phyloP scores from a whole-genome alignment of 2,888 invertebrate genomes.

The Agrypnus murinus region DNA sequence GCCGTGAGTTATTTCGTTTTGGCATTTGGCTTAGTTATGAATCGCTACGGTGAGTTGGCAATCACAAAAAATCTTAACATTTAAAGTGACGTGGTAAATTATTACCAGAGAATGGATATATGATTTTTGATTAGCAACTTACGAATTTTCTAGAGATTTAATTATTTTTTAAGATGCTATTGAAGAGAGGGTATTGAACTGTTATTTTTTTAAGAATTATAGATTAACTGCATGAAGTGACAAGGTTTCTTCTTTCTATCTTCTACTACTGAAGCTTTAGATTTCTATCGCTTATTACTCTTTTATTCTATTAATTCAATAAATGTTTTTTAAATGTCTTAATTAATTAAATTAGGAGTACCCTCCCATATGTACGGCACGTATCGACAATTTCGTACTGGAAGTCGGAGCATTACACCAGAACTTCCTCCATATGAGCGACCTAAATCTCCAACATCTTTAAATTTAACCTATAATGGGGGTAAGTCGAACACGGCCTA shows the following conservation, averaged over 20 bases:
- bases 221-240: background rate
- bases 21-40: constrained; percentile 27
- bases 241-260: too few relatives aligned
- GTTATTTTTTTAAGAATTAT: background rate
- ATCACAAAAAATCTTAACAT: constrained; percentile 4
- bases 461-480: constrained; percentile 39
- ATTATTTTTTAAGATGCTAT: background rate
- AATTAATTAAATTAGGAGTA: constrained; percentile 66
- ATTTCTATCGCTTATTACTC: background rate
- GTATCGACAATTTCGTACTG: constrained; percentile 70
- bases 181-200: background rate
- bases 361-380: constrained; percentile 72
- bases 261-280: background rate
- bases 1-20: constrained; percentile 27
- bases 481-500: constrained; percentile 65
- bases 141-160: background rate
- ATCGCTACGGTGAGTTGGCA: constrained; percentile 24
- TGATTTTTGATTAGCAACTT: background rate
- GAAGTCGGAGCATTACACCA: constrained; percentile 62
- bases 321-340: background rate
- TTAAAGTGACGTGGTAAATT: background rate
- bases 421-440: constrained; percentile 64
- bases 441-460: constrained; percentile 63
- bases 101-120: constrained; percentile 23
- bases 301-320: background rate